Evolutionary conservation across 2,888 invertebrate species (phyloP), one percentile per base, ranked within the genome.

Genomic region (Folsomia manolachei): DNA sequence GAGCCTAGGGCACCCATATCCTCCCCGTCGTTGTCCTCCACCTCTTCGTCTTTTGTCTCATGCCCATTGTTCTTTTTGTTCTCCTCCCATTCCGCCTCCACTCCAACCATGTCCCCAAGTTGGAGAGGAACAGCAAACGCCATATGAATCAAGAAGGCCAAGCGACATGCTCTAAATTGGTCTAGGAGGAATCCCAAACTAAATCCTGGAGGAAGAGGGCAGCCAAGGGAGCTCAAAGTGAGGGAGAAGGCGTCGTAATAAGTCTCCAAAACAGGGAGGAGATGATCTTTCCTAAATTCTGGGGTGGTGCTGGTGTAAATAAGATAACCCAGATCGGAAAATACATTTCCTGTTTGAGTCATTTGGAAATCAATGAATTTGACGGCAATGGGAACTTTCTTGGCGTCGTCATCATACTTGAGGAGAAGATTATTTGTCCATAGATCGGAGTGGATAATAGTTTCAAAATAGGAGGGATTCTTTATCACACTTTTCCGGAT

Each of bases 371-470:
- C 75, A 27, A 77, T 74, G 63, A 75, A 77, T 21, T 72, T 77
- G n/a, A 75, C 72, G 21, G 18, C 52, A 18, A 23, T 71, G 9
- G 69, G 69, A 4, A 61, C 70, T 1, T 70, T n/a, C 0, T 69
- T 70, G 11, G 68, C 52, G 1, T 67, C 52, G 51, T 75, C 68
- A 51, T 75, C 70, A 23, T 80, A 73, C 68, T 79, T 78, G 68
- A 78, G 65, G 0, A 80, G 63, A 53, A 79, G 27, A 56, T 79
- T 79, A 52, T 78, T 79, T 1, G 61, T 62, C 79, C 79, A 79
- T 0, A 78, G 27, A 63, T 79, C 79, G 24, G 70, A 75, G 26
- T 76, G 77, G 52, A 71, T 71, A 19, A 79, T 1, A 0, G 72
- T 73, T 11, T 78, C 75, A 27, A 79, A 79, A 26, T 63, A 63